Conservation (phyloP, 2,888 invertebrate genomes). For the Pegoplata infirma region DNA sequence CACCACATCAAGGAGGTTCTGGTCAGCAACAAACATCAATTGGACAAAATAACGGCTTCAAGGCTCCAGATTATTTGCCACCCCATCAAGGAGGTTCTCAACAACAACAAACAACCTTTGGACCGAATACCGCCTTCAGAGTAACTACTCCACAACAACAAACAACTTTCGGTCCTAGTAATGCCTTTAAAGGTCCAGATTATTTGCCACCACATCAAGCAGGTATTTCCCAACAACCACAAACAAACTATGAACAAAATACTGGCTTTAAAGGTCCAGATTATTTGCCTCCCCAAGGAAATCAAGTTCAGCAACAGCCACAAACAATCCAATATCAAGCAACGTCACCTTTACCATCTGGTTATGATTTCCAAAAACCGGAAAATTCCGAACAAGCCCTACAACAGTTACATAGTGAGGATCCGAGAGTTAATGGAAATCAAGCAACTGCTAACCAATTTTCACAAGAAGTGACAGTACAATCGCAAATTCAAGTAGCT, state of each 20-base stretch:
- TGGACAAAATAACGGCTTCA: not conserved
- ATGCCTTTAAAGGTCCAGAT: slow-evolving; percentile 36
- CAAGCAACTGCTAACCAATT: slow-evolving; percentile 11
- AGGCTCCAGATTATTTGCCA: not conserved
- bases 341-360: slow-evolving; percentile 63
- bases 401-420: slow-evolving; percentile 71
- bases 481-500: slow-evolving; percentile 3
- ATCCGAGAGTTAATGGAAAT: too few species aligned
- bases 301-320: slow-evolving; percentile 41
- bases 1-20: slow-evolving; percentile 11
- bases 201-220: slow-evolving; percentile 38
- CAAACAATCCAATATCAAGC: slow-evolving; percentile 3
- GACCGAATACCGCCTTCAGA: slow-evolving; percentile 15
- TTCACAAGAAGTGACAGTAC: slow-evolving; percentile 4
- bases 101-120: not conserved
- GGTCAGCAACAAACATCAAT: too few species aligned
- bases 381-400: slow-evolving; percentile 69
- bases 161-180: not conserved
- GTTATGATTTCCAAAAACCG: slow-evolving; percentile 71
- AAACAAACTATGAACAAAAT: not conserved
- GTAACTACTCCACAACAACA: too few species aligned
- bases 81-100: not conserved
- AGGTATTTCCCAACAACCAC: not conserved
- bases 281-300: slow-evolving; percentile 37
- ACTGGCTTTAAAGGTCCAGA: slow-evolving; percentile 7